phyloP scores from a whole-genome alignment of 2,797 vertebrate genomes.

The Sarcoramphus papa region DNA sequence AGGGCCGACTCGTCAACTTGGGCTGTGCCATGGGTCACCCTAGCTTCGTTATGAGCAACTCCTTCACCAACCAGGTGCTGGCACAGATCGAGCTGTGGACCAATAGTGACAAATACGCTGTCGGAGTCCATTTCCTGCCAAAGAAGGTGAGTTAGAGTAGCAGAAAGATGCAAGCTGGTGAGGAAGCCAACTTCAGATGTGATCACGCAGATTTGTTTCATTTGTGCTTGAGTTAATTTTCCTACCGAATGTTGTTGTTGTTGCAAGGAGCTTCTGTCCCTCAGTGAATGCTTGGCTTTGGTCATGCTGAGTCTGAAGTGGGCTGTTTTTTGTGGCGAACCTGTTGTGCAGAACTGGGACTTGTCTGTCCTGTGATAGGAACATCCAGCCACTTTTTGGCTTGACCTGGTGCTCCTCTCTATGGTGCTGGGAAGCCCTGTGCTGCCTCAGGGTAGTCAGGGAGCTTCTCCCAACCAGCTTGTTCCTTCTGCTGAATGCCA shows the following conservation, averaged over 20 bases:
- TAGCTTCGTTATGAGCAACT: constrained; percentile 99
- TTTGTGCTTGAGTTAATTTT: not conserved
- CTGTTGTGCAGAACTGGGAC: not conserved
- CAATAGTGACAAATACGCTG: constrained; percentile 85
- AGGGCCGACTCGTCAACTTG: constrained; percentile 93
- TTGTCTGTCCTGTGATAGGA: not conserved
- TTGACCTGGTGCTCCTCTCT: not conserved
- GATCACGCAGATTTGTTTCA: rapidly evolving
- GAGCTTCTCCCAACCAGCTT: not conserved
- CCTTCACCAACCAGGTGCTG: constrained; percentile 97
- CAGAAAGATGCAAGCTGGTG: not conserved
- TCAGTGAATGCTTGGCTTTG: not conserved
- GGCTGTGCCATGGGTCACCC: constrained; percentile 98
- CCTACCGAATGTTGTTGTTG: not conserved
- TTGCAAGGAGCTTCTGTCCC: not conserved
- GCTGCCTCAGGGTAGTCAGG: not conserved
- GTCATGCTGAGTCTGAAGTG: not conserved
- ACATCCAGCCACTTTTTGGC: not conserved
- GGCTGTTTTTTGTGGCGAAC: not conserved
- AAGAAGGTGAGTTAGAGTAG: constrained; percentile 85
- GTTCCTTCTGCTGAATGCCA: not conserved
- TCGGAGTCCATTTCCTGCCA: constrained; percentile 95
- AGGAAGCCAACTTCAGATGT: not conserved
- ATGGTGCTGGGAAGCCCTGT: not conserved
- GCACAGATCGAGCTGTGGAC: constrained; percentile 98